phyloP scores from a whole-genome alignment of 1,140 invertebrate species.

The Listronotus oregonensis region DNA sequence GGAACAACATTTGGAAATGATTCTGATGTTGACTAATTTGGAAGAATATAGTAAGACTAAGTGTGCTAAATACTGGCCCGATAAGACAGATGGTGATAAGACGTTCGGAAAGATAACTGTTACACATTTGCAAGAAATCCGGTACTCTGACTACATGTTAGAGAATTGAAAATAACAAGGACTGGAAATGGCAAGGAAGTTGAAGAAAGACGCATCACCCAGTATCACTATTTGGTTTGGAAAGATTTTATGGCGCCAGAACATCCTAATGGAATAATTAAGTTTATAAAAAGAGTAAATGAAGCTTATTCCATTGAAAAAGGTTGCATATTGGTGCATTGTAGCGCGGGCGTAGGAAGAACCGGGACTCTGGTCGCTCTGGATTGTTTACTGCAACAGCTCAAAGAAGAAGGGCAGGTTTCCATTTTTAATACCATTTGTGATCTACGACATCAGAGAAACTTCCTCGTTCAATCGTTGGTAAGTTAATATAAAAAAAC shows the following conservation, averaged over 20 bases:
- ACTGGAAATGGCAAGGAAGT: slow-evolving; percentile 61
- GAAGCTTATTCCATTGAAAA: slow-evolving; percentile 83
- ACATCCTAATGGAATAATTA: slow-evolving; percentile 86
- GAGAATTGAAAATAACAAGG: slow-evolving; percentile 72
- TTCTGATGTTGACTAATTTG: slow-evolving; percentile 93
- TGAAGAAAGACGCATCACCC: slow-evolving; percentile 76
- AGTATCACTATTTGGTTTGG: slow-evolving; percentile 95
- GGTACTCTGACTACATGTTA: slow-evolving; percentile 82
- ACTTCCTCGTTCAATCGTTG: slow-evolving; percentile 91
- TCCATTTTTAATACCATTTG: slow-evolving; percentile 90
- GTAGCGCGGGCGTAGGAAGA: slow-evolving; percentile 89
- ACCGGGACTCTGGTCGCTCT: slow-evolving; percentile 90
- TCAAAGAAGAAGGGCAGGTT: slow-evolving; percentile 78
- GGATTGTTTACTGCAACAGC: slow-evolving; percentile 85
- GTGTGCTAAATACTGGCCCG: slow-evolving; percentile 93
- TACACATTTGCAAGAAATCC: slow-evolving; percentile 75
- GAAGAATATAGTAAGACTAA: slow-evolving; percentile 94
- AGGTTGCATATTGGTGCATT: slow-evolving; percentile 87
- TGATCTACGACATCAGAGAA: slow-evolving; percentile 85
- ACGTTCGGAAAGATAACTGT: slow-evolving; percentile 80
- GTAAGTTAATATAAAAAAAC: slow-evolving; percentile 59
- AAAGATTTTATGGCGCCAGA: slow-evolving; percentile 94
- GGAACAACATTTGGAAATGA: slow-evolving; percentile 90
- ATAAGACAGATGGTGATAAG: slow-evolving; percentile 75
- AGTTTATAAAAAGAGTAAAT: slow-evolving; percentile 88